phyloP scores from a whole-genome alignment of 2,797 vertebrate species.

The Coregonus suidteri region DNA sequence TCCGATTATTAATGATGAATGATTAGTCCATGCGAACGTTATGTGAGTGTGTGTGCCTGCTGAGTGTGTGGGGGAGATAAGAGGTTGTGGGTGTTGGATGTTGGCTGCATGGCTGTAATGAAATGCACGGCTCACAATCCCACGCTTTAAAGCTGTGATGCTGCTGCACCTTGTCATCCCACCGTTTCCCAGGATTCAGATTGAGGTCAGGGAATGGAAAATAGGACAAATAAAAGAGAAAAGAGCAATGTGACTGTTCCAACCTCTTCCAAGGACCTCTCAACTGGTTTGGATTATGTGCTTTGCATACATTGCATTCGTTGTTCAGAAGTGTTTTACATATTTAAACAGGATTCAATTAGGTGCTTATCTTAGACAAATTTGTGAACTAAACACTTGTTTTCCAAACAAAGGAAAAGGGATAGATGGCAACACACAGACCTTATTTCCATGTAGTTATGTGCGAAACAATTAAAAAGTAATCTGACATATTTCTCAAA shows the following conservation, averaged over 20 bases:
- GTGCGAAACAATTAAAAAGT: not conserved
- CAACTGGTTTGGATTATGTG: not conserved
- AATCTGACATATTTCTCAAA: not conserved
- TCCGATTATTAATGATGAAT: slow-evolving; percentile 62
- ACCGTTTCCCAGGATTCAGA: slow-evolving; percentile 37
- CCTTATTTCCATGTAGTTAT: not conserved
- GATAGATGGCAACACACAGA: not conserved
- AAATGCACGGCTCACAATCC: slow-evolving; percentile 56
- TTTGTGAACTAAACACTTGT: slow-evolving; percentile 21
- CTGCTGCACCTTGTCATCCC: slow-evolving; percentile 46
- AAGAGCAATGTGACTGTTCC: not conserved
- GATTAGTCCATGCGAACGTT: slow-evolving; percentile 36
- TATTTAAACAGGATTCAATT: not conserved
- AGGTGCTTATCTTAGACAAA: not conserved
- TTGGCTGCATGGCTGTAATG: slow-evolving; percentile 50
- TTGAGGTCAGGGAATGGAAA: not conserved
- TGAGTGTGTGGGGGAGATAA: slow-evolving; percentile 57
- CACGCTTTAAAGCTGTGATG: slow-evolving; percentile 47
- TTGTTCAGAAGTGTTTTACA: not conserved
- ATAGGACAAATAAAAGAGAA: slow-evolving; percentile 10
- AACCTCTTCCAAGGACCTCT: slow-evolving; percentile 1
- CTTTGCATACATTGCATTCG: slow-evolving; percentile 23
- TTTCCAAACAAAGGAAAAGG: not conserved
- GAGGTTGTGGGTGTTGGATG: slow-evolving; percentile 32
- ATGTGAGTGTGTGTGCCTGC: slow-evolving; percentile 36